Evolutionary conservation across 2,113 vertebrate species (phyloP), one percentile per base, ranked within the genome.

Genomic region (Coreoperca whiteheadi): DNA sequence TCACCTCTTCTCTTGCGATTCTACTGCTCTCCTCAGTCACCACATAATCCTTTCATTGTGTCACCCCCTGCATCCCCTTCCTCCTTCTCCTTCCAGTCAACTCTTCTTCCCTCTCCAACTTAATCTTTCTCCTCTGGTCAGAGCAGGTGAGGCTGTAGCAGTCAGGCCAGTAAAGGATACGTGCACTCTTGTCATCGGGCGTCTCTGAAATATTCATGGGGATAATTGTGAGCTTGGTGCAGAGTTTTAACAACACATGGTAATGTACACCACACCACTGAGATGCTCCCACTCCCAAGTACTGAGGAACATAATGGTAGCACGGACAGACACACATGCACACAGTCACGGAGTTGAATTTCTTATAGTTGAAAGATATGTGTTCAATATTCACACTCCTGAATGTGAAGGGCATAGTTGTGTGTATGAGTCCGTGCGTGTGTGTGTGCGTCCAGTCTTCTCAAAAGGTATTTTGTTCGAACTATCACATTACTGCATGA

Each of bases 201-300:
- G 18, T 77, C 84, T 79, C 91, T 95, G 88, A 95, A 95, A 94
- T 88, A 95, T 95, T 90, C 92, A 95, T 94, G 84, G 51, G 32
- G 74, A 88, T 91, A 84, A 94, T 94, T 92, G 91, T 91, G 89
- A 46, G 79, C 74, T 65, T n/a, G 84, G 89, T 86, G 94, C 91
- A 89, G 88, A 92, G 89, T 91, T 93, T n/a, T 87, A 92, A 83
- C 80, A 84, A 90, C 88, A 83, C 70, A 88, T 77, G 88, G 89
- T 92, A 93, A 93, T 71, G 77, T 65, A 71, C 86, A 91, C 92
- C 82, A 53, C 12, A 6, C 5, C 43, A 56, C 46, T 69, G 69
- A 82, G 70, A 68, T 66, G 77, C 71, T 75, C 41, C 76, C 75
- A 82, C 64, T 73, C 76, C 79, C 61, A 76, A 57, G 54, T 7